Evolutionary conservation across 2,797 vertebrate genomes (phyloP).

Genomic region (Ceyx erithaca): DNA sequence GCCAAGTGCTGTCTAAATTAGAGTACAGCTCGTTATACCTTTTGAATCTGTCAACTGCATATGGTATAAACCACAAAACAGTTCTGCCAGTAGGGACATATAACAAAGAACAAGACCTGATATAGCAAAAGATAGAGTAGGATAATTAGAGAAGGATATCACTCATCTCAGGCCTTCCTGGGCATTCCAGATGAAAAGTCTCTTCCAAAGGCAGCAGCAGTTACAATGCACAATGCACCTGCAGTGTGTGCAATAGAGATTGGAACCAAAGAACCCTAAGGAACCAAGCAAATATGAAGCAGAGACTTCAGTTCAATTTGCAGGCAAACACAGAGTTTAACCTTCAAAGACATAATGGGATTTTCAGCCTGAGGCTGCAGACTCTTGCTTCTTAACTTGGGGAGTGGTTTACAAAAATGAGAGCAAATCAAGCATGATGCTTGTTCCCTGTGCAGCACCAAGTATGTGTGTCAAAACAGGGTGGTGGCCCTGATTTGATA

Average conservation of each 20-base stretch:
- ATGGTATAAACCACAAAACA: not conserved
- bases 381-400: not conserved
- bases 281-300: not conserved
- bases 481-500: not conserved
- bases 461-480: not conserved
- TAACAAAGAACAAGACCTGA: not conserved
- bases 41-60: not conserved
- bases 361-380: not conserved
- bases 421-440: not conserved
- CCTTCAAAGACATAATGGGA: not conserved
- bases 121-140: not conserved
- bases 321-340: not conserved
- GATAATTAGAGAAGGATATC: conserved; percentile 29
- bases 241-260: not conserved
- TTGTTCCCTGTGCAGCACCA: not conserved
- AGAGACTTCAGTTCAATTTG: not conserved
- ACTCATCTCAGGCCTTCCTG: not conserved
- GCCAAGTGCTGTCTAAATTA: not conserved
- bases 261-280: not conserved
- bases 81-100: conserved; percentile 10
- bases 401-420: not conserved
- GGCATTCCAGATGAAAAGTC: not conserved
- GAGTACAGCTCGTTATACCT: not conserved
- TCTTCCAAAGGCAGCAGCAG: not conserved
- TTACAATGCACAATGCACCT: not conserved